Base-by-base conservation (phyloP, 2,797 vertebrate genomes). In the Poecile montanus region DNA sequence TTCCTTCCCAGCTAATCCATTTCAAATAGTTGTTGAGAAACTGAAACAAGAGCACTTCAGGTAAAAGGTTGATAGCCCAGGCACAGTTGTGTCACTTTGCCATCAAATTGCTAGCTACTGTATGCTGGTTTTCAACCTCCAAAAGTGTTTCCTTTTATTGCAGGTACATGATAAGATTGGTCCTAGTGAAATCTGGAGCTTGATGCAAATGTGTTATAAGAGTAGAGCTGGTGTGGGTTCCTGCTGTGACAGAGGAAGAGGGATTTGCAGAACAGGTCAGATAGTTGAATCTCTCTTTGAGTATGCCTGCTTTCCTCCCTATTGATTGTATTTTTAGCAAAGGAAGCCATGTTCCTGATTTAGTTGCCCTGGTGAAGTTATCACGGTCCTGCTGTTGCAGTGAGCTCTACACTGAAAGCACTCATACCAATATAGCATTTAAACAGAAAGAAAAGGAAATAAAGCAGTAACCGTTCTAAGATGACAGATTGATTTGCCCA, bases 401-500 rank as follows among this genome's bases (percentile, higher is more conserved):
- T 26, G 61, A 72, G 30, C 34, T 29, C 65, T 38, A 34, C 36
- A 13, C 54, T 38, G 53, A 83, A 80, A 80, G n/a, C 30, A 60
- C 26, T 42, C 65, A 72, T 60, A 83, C 26, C 48, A 75, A 51
- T 1, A 1, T 61, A 48, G 56, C 32, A n/a, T 92, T 93, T 83
- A 62, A 92, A 40, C 51, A 88, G 29, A 80, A 83, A 57, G 30
- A 58, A 83, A 89, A 81, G 54, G 29, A 88, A 91, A 80, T 74
- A 91, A 91, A 91, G 18, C 61, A 71, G 65, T 47, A 85, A 75
- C 48, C 25, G 27, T 85, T 87, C 85, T 74, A 88, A 94, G 70
- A 81, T 66, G 72, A 79, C 62, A 58, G 65, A 62, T 18, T 88
- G 54, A 89, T 92, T 91, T 95, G 36, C 26, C 54, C 89, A 45